Evolutionary conservation across 1,140 invertebrate species (phyloP), one percentile per base, ranked within the genome.

Genomic region (Zaprionus ghesquierei): DNA sequence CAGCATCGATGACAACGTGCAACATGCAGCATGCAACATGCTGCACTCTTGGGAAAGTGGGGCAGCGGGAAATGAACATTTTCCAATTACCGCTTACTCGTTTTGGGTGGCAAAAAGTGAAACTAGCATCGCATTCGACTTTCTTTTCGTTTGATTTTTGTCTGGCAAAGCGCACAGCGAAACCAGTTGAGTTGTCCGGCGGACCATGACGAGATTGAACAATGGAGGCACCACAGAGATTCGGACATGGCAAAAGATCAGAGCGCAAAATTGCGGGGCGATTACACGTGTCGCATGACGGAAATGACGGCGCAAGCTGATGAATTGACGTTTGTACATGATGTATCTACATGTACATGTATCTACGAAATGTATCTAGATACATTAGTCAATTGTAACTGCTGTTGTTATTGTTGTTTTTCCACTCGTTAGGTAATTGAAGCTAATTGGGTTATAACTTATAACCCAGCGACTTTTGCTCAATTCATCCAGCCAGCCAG

Each of bases 371-470:
- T 33, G 31, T 33, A 33, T 8, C 35, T 15, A 29, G 27, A 29
- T 29, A 41, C 35, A 41, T 41, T n/a, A 41, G 35, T 15, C 5
- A 41, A 41, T 41, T 41, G 35, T 38, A 13, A 12, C 5, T 33
- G 31, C 4, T 46, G 33, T 33, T 33, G n/a, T n/a, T n/a, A n/a
- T n/a, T n/a, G n/a, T n/a, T n/a, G n/a, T n/a, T n/a, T n/a, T 46
- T 41, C 49, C 15, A 8, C 25, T 20, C 44, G 31, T 50, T 46
- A 59, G 69, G 58, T 69, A 89, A 87, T 87, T 87, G 76, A 89
- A 89, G 82, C 76, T 77, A 87, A 87, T 87, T 89, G 82, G 79
- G 84, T 89, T 89, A 56, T 73, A 87, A 74, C 79, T 69, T 76
- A 79, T 66, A 74, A 56, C 66, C 66, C 31, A 60, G 10, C 20